phyloP scores from a whole-genome alignment of 1,140 invertebrate species.

The Ptiloglossa arizonensis region DNA sequence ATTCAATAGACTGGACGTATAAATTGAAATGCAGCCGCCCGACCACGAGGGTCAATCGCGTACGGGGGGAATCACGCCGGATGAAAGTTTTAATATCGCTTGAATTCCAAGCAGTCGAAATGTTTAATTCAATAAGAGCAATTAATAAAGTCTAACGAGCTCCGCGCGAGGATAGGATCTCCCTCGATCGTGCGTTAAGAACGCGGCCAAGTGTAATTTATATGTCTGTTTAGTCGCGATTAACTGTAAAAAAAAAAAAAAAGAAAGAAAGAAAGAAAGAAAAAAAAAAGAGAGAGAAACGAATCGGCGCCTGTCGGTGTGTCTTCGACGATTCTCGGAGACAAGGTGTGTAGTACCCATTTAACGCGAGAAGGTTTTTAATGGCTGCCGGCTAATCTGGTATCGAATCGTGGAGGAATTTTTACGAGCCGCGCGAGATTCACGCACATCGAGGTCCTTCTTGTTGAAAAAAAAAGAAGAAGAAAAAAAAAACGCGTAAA shows the following conservation, averaged over 20 bases:
- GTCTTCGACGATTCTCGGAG: background rate
- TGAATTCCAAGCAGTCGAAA: background rate
- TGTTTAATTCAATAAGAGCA: background rate
- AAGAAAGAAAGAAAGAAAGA: background rate
- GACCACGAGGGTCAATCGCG: background rate
- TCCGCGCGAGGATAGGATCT: background rate
- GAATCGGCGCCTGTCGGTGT: background rate
- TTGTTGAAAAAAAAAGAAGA: background rate
- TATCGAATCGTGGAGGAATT: conserved; percentile 6
- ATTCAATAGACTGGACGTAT: background rate
- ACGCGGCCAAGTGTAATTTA: too few relatives aligned
- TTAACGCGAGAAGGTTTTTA: background rate
- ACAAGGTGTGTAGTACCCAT: too few relatives aligned
- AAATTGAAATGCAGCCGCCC: background rate
- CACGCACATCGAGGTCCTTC: background rate
- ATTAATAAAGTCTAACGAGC: background rate
- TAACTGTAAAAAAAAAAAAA: background rate
- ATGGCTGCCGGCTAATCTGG: background rate
- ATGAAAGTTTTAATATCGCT: too few relatives aligned
- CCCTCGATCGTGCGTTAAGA: background rate
- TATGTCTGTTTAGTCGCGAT: background rate
- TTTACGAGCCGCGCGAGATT: conserved; percentile 5
- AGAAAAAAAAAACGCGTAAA: conserved; percentile 42
- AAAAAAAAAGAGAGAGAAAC: too few relatives aligned
- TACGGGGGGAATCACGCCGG: background rate